A percentile compares a stretch with the other conserved stretches of the same genome.
Evolutionary conservation across 2,888 invertebrate species (phyloP).

Genomic region (Drosophila seclusa): DNA sequence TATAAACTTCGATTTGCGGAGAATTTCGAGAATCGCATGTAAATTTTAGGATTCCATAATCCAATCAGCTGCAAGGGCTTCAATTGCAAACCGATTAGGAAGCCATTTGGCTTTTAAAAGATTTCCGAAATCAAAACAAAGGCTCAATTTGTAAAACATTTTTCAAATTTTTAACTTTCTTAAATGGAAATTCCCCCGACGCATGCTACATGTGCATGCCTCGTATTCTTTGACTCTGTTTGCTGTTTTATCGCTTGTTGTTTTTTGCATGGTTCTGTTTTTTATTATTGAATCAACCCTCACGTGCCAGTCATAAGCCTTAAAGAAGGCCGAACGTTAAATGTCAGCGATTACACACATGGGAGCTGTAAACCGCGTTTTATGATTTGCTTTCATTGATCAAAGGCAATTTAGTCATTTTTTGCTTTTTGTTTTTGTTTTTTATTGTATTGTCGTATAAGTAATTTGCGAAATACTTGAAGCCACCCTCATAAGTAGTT

Average conservation of each 20-base stretch:
- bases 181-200: slow-evolving; percentile 38
- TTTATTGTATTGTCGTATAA: slow-evolving; percentile 9
- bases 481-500: slow-evolving; percentile 51
- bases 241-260: neutral
- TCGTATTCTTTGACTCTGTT: slow-evolving; percentile 11
- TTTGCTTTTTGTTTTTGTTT: neutral
- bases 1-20: neutral
- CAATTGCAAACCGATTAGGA: slow-evolving; percentile 16
- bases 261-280: neutral
- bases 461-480: slow-evolving; percentile 33
- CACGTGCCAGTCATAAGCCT: slow-evolving; percentile 59
- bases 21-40: neutral
- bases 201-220: slow-evolving; percentile 41
- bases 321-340: slow-evolving; percentile 61
- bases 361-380: slow-evolving; percentile 85
- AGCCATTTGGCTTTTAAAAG: slow-evolving; percentile 14
- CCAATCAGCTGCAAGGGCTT: slow-evolving; percentile 3
- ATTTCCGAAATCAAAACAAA: slow-evolving; percentile 50
- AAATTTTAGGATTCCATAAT: slow-evolving; percentile 8
- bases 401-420: slow-evolving; percentile 48
- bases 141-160: slow-evolving; percentile 24
- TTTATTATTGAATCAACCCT: slow-evolving; percentile 43
- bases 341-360: slow-evolving; percentile 84
- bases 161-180: slow-evolving; percentile 30
- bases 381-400: slow-evolving; percentile 82